Conservation (phyloP, 1,140 invertebrate genomes). For the Hyles euphorbiae region DNA sequence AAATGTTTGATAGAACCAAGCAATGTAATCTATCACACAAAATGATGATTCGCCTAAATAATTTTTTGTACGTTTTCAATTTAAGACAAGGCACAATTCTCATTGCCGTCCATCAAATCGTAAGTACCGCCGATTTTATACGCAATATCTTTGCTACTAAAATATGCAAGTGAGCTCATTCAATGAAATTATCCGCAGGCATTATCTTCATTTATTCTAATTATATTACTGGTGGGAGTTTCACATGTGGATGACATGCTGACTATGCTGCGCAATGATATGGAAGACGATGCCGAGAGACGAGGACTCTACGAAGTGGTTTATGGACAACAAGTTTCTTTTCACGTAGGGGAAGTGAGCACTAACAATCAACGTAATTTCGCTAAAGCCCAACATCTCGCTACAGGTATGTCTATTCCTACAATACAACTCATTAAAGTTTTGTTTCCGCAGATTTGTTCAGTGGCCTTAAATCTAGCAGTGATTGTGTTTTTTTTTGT, state of each 20-base stretch:
- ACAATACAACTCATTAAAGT: slow-evolving; percentile 7
- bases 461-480: no score
- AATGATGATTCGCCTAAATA: slow-evolving; percentile 66
- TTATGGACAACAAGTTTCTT: slow-evolving; percentile 48
- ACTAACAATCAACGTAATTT: slow-evolving; percentile 63
- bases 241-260: slow-evolving; percentile 64
- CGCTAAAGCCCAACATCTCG: slow-evolving; percentile 58
- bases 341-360: slow-evolving; percentile 58
- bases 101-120: slow-evolving; percentile 70
- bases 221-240: slow-evolving; percentile 62
- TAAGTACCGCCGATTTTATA: slow-evolving; percentile 35
- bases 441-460: slow-evolving; percentile 2
- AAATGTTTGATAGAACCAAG: slow-evolving; percentile 65
- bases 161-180: slow-evolving; percentile 3
- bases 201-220: slow-evolving; percentile 59
- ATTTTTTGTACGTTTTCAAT: slow-evolving; percentile 68
- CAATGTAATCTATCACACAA: slow-evolving; percentile 60
- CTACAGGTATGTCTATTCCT: slow-evolving; percentile 33
- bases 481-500: no score
- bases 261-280: slow-evolving; percentile 62
- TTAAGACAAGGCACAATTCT: slow-evolving; percentile 69
- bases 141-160: no score
- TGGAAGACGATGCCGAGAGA: slow-evolving; percentile 65
- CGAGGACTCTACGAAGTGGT: slow-evolving; percentile 52
- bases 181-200: slow-evolving; percentile 42